Percentiles rank a stretch among this genome's conserved stretches.
Evolutionary conservation across 2,888 invertebrate species (phyloP).

Genomic region (Ichneumoninae sp.): DNA sequence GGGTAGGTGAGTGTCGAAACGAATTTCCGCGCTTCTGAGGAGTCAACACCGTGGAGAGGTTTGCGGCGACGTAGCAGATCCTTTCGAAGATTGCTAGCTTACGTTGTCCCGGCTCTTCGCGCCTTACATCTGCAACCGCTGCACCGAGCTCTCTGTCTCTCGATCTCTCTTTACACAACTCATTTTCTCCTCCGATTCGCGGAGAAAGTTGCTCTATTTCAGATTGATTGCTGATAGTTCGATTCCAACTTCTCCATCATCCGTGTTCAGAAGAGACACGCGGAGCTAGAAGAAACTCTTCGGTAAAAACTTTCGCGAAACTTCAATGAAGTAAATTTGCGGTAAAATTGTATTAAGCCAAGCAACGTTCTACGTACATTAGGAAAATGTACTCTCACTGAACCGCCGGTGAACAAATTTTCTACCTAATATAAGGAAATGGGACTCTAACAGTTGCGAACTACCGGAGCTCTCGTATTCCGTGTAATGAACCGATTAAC

Average conservation of each 20-base stretch:
- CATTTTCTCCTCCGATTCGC: neutral
- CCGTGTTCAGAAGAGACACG: neutral
- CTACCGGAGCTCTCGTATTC: neutral
- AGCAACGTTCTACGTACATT: too few species aligned
- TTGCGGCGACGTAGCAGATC: slow-evolving; percentile 41
- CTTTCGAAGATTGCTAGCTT: slow-evolving; percentile 53
- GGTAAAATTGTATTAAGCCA: neutral
- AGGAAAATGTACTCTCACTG: neutral
- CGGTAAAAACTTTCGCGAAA: neutral
- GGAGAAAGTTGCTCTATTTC: neutral
- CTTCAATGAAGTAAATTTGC: slow-evolving; percentile 13
- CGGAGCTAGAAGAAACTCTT: neutral
- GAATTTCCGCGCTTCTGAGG: slow-evolving; percentile 43
- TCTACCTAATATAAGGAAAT: slow-evolving; percentile 2
- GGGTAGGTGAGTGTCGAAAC: slow-evolving; percentile 24
- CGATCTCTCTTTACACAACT: neutral
- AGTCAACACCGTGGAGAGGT: slow-evolving; percentile 36
- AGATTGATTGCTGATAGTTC: neutral
- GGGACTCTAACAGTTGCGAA: neutral
- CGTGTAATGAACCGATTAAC: neutral
- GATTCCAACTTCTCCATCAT: slow-evolving; percentile 9
- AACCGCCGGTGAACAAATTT: slow-evolving; percentile 1
- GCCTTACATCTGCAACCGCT: slow-evolving; percentile 32
- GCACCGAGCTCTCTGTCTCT: neutral
- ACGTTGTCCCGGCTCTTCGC: slow-evolving; percentile 36